These are phyloP conservation scores for Marcusenius ussheri DNA, from an alignment of 2,113 vertebrate genomes.

Conservation along the genomic window DNA sequence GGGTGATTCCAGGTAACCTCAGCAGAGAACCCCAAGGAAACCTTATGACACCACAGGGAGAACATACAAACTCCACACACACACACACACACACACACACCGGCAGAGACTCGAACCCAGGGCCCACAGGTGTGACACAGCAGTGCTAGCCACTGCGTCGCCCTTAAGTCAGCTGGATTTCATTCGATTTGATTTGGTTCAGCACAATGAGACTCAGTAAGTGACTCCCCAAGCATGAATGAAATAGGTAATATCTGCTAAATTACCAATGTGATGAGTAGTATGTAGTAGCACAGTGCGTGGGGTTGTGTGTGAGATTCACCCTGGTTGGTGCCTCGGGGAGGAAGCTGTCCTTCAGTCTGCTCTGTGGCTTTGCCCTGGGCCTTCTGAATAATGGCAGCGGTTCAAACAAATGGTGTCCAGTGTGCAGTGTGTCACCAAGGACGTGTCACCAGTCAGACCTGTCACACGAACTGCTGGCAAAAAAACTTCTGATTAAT, in stretches of 20 bases:
- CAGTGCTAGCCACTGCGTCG: background rate
- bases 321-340: background rate
- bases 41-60: too few species aligned
- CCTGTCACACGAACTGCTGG: background rate
- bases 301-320: background rate
- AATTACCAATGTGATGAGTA: too few species aligned
- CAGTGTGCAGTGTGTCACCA: background rate
- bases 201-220: background rate
- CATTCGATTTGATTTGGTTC: too few species aligned
- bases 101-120: background rate
- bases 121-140: background rate
- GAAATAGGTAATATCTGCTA: background rate
- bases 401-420: background rate
- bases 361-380: background rate
- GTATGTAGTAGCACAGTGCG: too few species aligned
- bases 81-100: too few species aligned
- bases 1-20: too few species aligned
- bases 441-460: background rate
- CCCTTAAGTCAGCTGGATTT: too few species aligned
- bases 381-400: background rate
- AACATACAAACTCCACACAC: too few species aligned
- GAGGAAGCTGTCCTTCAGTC: background rate
- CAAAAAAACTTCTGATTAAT: background rate
- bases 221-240: background rate
- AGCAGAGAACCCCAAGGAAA: too few species aligned